These are phyloP conservation scores for Epinotia brunnichana DNA, from an alignment of 2,888 invertebrate genomes.

Conservation along the genomic window DNA sequence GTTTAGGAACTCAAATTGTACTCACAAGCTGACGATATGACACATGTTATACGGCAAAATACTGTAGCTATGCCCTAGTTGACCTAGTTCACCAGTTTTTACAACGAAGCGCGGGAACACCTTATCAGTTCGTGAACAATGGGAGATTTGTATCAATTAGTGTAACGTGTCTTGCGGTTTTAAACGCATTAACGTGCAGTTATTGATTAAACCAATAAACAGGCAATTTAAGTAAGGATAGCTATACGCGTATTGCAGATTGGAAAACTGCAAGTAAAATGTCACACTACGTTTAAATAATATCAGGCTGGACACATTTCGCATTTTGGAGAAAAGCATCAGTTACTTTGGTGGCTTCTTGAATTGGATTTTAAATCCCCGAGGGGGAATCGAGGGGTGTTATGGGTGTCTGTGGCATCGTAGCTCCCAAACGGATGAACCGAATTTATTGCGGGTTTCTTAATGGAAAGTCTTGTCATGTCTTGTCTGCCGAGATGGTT, in stretches of 20 bases:
- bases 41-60: not conserved
- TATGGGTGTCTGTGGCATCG: no score
- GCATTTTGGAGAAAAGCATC: not conserved
- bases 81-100: constrained; percentile 24
- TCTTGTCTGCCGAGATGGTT: no score
- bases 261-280: no score
- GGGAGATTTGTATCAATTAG: constrained; percentile 25
- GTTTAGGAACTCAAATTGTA: not conserved
- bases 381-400: no score
- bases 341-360: not conserved
- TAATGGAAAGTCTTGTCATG: no score
- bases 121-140: constrained; percentile 22
- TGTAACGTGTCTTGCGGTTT: constrained; percentile 13
- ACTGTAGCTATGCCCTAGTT: constrained; percentile 7
- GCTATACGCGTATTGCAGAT: no score
- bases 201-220: constrained; percentile 1
- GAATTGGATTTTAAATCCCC: not conserved
- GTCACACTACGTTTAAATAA: no score
- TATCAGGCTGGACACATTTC: no score
- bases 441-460: no score
- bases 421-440: no score
- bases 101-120: constrained; percentile 1
- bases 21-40: not conserved
- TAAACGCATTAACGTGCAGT: constrained; percentile 1
- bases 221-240: no score